Percentiles rank a stretch among this genome's conserved stretches.
Conservation (phyloP, 2,797 vertebrate genomes). For the Chiroxiphia lanceolata region DNA sequence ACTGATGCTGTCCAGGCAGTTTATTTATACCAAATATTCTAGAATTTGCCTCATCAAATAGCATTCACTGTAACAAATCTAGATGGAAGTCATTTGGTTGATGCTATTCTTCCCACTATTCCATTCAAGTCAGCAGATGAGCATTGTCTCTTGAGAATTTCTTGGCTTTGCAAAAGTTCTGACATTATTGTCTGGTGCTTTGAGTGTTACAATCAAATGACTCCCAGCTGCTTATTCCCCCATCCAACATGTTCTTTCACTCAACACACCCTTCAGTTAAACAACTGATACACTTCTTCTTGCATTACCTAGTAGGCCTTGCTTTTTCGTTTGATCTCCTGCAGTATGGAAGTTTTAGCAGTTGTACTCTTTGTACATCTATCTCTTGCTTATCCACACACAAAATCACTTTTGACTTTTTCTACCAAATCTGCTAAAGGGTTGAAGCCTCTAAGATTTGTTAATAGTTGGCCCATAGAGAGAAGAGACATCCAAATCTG, state of each 20-base stretch:
- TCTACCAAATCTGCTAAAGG: not conserved
- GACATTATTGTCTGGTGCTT: conserved; percentile 25
- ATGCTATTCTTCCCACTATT: conserved; percentile 20
- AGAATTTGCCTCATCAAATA: conserved; percentile 10
- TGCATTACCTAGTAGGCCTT: not conserved
- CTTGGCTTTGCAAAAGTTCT: conserved; percentile 2
- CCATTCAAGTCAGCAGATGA: conserved; percentile 48
- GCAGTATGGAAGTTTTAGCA: not conserved
- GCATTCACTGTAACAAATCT: not conserved
- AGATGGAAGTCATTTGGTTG: not conserved
- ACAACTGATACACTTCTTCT: not conserved
- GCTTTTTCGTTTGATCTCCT: not conserved
- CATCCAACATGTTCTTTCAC: not conserved
- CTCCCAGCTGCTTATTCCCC: not conserved
- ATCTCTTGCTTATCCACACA: not conserved
- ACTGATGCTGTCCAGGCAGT: not conserved
- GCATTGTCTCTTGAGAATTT: not conserved
- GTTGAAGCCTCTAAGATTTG: not conserved
- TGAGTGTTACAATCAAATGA: not conserved
- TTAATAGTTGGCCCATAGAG: not conserved
- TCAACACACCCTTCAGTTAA: not conserved
- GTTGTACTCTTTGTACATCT: not conserved
- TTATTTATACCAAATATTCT: not conserved
- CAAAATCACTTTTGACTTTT: not conserved
- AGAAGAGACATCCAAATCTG: not conserved